phyloP scores from a whole-genome alignment of 35 echinoderm and acorn worm genomes.

The Chiridota heheva region DNA sequence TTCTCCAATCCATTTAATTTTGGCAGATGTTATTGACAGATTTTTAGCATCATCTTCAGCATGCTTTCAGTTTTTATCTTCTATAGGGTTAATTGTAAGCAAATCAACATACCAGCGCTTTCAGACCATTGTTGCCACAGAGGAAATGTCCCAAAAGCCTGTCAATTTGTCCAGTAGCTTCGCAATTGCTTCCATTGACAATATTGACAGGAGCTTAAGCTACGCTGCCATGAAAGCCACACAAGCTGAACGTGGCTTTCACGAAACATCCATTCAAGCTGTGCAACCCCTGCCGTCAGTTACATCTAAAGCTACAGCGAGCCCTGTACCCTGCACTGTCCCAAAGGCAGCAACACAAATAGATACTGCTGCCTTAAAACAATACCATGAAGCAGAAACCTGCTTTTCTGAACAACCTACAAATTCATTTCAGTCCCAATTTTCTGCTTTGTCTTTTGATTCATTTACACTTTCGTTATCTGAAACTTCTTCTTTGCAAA shows the following conservation, averaged over 20 bases:
- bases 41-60: no score
- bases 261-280: neutral
- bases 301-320: neutral
- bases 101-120: conserved; percentile 16
- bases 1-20: no score
- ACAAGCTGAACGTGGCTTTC: neutral
- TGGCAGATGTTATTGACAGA: no score
- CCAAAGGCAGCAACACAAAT: neutral
- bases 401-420: neutral
- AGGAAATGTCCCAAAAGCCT: no score
- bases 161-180: no score
- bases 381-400: conserved; percentile 22
- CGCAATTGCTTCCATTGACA: no score
- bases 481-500: neutral
- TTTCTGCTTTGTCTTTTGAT: neutral
- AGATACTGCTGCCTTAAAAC: neutral
- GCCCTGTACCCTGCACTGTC: neutral
- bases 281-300: neutral
- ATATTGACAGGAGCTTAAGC: neutral
- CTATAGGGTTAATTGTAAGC: no score
- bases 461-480: neutral
- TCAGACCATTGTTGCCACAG: no score
- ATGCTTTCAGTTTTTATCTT: no score
- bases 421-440: neutral
- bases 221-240: neutral